Percentiles rank a stretch among this genome's conserved stretches.
Conservation (phyloP, 2,888 invertebrate species). For the Dorcus hopei region DNA sequence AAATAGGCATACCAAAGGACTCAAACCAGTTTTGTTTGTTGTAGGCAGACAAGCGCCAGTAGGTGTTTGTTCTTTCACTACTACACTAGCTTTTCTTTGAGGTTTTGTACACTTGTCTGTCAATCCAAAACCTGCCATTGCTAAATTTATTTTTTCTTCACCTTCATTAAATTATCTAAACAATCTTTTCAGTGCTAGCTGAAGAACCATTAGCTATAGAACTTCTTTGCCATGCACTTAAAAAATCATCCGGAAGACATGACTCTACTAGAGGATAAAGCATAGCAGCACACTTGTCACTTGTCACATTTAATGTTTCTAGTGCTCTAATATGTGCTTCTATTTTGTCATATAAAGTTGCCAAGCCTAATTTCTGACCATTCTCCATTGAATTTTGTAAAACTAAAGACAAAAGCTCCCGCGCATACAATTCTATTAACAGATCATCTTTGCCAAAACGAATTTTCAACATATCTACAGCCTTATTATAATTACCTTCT, state of each 20-base stretch:
- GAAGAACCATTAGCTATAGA: too few species aligned
- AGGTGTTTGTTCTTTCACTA: too few species aligned
- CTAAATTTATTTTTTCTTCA: constrained; percentile 25
- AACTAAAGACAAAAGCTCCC: constrained; percentile 28
- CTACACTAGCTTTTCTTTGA: too few species aligned
- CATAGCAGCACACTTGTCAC: too few species aligned
- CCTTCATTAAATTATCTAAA: constrained; percentile 17
- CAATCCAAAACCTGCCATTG: constrained; percentile 17
- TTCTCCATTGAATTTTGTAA: neutral
- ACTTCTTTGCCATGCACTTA: too few species aligned
- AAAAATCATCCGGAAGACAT: too few species aligned
- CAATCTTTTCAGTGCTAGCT: too few species aligned
- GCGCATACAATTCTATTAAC: constrained; percentile 33
- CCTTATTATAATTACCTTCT: constrained; percentile 23
- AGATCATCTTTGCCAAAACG: constrained; percentile 34
- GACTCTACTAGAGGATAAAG: too few species aligned
- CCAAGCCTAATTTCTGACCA: constrained; percentile 25
- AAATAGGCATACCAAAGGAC: too few species aligned
- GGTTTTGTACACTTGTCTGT: too few species aligned
- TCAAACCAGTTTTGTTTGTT: too few species aligned
- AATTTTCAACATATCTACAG: constrained; percentile 25
- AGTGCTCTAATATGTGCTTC: constrained; percentile 30
- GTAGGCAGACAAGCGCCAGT: too few species aligned
- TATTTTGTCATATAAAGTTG: constrained; percentile 30
- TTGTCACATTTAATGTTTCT: constrained; percentile 7